Evolutionary conservation across 1,140 invertebrate species (phyloP), one percentile per base, ranked within the genome.

Genomic region (Caenorhabditis brenneri): DNA sequence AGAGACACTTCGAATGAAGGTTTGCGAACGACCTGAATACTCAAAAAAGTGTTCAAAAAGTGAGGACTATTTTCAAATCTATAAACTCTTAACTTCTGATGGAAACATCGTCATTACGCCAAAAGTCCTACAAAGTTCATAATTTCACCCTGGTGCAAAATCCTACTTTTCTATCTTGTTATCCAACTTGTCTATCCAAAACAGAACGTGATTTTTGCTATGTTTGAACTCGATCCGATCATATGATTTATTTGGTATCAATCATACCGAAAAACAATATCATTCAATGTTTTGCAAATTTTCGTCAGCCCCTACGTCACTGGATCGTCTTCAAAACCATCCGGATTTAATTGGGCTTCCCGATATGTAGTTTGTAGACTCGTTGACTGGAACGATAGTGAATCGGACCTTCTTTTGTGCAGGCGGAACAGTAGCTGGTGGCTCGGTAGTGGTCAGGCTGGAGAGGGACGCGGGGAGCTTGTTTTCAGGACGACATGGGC

Each of bases 161-260:
- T 27, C 10, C 24, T 27, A 7, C 2, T 27, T 27, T n/a, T 51
- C n/a, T 51, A 19, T 19, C 49, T n/a, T n/a, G 6, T 6, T 6
- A 51, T 51, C n/a, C 5, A n/a, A 6, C 10, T 10, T 27, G 9
- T 6, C 27, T 7, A 24, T 55, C 53, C 24, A 27, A 55, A 10
- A 4, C 15, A 3, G 15, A 33, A 65, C 58, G 29, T 65, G 58
- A 33, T 65, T 19, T 7, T 46, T 39, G 36, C 36, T 9, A 65
- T 39, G 33, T 19, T 46, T 46, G 33, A 74, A 74, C 33, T 74
- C n/a, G 36, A 74, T 74, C 65, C 6, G n/a, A n/a, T 74, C 65
- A 74, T 74, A 74, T 74, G 65, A 74, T 74, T 74, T 74, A 74
- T 74, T 74, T 7, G 33, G 42, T 42, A 74, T 74, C 65, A 74